Base-by-base conservation (phyloP, 2,888 invertebrate species). In the Eristalinus sepulchralis region DNA sequence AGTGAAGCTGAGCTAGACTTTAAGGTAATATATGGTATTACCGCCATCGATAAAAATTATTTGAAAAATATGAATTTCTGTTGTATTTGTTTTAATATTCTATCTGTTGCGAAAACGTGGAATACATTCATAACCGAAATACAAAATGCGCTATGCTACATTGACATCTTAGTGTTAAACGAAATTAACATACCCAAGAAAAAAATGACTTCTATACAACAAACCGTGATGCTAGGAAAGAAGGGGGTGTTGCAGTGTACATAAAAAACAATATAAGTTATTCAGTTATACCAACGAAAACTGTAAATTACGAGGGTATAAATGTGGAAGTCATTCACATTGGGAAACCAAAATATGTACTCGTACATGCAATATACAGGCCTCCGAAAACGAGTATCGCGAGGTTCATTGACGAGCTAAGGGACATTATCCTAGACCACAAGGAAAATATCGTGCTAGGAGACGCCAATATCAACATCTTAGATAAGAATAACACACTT, bases 341-440 rank as follows among this genome's bases (percentile, higher is more conserved):
- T 24, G 55, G 67, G 34, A 36, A 36, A 63, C 17, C 47, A 59
- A 66, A 66, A 8, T 5, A 67, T 36, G 34, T 80, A 22, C 71
- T 71, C 71, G 34, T 80, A 22, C 71, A 79, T 79, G 78, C 71
- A 64, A 70, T 78, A 6, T 70, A 78, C 31, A 70, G 70, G 22
- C 20, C 20, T 17, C 72, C 62, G 10, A 63, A 39, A 10, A 2
- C 22, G 2, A 67, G 68, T 39, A 11, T 17, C 27, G 17, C 0
- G 31, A 67, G 33, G 31, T 80, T 73, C 13, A 73, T 80, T 39
- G 67, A 73, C 9, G 73, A 80, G 57, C 9, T 80, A n/a, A 11
- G 39, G n/a, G 36, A 9, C 55, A 47, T 60, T 6, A 72, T 72
- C 2, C 57, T 60, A 1, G n/a, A 8, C 10, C 24, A 67, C 0